phyloP scores from a whole-genome alignment of 2,797 vertebrate species.

The Natrix natrix region DNA sequence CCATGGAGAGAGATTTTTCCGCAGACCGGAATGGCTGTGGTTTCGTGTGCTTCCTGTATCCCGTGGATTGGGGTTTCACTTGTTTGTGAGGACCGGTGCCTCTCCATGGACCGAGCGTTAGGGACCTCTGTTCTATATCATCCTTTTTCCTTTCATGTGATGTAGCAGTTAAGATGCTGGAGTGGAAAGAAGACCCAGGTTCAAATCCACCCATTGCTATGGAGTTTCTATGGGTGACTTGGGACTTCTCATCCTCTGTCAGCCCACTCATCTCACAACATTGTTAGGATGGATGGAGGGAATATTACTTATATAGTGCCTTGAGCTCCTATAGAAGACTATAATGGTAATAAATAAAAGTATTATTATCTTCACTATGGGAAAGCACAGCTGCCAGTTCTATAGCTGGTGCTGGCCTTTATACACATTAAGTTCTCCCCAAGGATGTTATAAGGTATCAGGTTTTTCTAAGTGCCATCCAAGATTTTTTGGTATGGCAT shows the following conservation, averaged over 20 bases:
- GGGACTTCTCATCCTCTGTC: not conserved
- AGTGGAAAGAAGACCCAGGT: not conserved
- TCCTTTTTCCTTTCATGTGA: not conserved
- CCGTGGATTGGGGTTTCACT: no score
- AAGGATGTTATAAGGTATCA: not conserved
- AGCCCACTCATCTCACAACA: not conserved
- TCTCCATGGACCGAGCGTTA: no score
- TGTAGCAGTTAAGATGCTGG: not conserved
- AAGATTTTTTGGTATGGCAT: not conserved
- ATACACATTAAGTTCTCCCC: not conserved
- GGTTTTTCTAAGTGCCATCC: not conserved
- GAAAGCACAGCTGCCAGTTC: not conserved
- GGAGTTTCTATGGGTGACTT: not conserved
- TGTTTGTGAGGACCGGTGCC: no score
- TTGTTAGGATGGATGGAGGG: not conserved
- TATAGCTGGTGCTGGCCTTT: not conserved
- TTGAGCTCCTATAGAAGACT: not conserved
- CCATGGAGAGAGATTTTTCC: no score
- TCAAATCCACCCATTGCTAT: not conserved
- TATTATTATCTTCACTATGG: not conserved
- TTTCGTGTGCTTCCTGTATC: no score
- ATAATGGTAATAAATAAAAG: not conserved
- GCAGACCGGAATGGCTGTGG: fast-evolving
- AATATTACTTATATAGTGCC: not conserved
- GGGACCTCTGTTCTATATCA: not conserved